Conservation (phyloP, 1,140 invertebrate genomes). For the Ceratosolen fusciceps region DNA sequence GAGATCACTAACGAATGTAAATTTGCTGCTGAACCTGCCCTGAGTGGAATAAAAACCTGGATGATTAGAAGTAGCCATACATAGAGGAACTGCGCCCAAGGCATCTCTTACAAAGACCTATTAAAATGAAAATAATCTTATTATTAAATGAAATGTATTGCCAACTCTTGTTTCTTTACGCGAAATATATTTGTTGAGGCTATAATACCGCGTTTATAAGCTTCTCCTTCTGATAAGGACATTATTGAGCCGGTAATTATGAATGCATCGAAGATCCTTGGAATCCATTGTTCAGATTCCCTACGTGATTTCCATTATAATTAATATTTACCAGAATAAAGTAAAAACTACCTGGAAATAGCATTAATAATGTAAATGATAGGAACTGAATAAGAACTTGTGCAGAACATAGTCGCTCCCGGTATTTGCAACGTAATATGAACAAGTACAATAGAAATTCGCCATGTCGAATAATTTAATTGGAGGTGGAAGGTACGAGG, state of each 20-base stretch:
- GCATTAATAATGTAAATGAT: too few species aligned
- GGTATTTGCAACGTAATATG: too few species aligned
- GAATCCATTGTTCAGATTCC: too few species aligned
- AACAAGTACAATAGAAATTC: too few species aligned
- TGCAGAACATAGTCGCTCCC: too few species aligned
- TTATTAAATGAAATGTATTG: slow-evolving; percentile 39
- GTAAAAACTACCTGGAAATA: too few species aligned
- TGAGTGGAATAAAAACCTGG: slow-evolving; percentile 8
- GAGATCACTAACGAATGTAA: slow-evolving; percentile 3
- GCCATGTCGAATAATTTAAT: too few species aligned
- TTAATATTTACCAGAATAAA: too few species aligned
- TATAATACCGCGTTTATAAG: slow-evolving; percentile 1
- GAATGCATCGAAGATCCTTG: too few species aligned
- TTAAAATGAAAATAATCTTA: slow-evolving; percentile 40
- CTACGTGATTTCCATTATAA: too few species aligned
- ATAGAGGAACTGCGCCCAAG: background rate
- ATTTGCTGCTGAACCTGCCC: background rate
- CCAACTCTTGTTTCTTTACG: background rate
- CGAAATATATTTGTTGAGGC: slow-evolving; percentile 29
- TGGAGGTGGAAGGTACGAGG: too few species aligned
- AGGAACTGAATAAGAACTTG: too few species aligned
- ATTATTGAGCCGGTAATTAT: slow-evolving; percentile 27
- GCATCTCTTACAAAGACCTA: slow-evolving; percentile 19
- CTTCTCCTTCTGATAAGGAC: slow-evolving; percentile 15
- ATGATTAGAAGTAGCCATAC: background rate